Evolutionary conservation across 1,140 invertebrate genomes (phyloP), one percentile per base, ranked within the genome.

Genomic region (Bombyx mandarina): DNA sequence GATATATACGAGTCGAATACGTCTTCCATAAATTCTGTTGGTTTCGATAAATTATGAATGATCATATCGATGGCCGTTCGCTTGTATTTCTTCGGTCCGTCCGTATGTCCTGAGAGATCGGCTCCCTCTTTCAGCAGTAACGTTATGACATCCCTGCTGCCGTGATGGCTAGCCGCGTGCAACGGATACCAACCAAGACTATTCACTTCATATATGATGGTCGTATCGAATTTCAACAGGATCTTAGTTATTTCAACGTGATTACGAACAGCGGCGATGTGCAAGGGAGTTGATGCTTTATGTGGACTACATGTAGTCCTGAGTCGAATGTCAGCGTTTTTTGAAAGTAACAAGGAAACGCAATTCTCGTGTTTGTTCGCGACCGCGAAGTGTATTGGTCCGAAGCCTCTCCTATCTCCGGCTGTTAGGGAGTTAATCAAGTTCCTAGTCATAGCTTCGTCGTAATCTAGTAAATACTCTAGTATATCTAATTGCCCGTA

Each of bases 351-450:
- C 49, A 91, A 77, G 63, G 92, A 88, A 6, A 93, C 82, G 49
- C 93, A 90, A 2, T 90, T 88, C 7, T 89, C 67, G 67, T 92
- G 90, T 35, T 93, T 93, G 66, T 91, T 90, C 43, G 88, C 80
- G 4, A 93, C 92, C 12, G 93, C 93, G 43, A 92, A 88, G 85
- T 94, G 94, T 45, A 95, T 81, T 0, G 93, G 90, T 1, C 92
- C 89, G 60, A 86, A 79, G 10, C 88, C 89, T 66, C 71, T 56
- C 22, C 54, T 67, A 10, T 77, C 75, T 3, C 65, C 58, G 22
- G 66, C 64, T 42, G 75, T 78, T 62, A 78, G 52, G 18, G 66
- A 58, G 61, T 80, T 80, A 58, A 81, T 75, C 75, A 75, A 75
- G 12, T 47, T 53, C 60, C 67, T 43, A 18, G 63, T 68, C 8